A percentile compares a stretch with the other conserved stretches of the same genome.
Evolutionary conservation across 2,113 vertebrate genomes (phyloP).

Genomic region (Athene noctua): DNA sequence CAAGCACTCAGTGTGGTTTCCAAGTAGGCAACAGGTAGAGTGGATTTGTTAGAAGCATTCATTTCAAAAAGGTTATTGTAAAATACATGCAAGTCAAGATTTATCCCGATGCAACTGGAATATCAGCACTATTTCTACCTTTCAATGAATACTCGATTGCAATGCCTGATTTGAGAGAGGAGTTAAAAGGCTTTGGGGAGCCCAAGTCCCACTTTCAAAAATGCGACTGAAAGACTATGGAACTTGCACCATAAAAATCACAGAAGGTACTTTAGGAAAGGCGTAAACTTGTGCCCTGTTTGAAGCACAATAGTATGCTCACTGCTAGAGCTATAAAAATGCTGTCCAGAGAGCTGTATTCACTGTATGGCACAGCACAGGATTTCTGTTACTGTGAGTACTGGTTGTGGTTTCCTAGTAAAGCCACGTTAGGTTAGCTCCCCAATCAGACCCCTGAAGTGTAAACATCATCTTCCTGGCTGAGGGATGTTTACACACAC

Average conservation of each 20-base stretch:
- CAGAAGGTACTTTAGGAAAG: not conserved
- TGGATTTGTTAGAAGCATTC: not conserved
- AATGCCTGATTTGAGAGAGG: not conserved
- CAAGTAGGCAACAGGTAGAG: rapidly evolving
- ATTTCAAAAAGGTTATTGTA: not conserved
- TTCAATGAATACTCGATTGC: not conserved
- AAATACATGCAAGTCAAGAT: not conserved
- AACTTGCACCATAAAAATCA: not conserved
- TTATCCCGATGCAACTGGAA: not conserved
- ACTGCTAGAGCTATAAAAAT: not conserved
- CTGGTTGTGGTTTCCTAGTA: not conserved
- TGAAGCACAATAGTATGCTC: not conserved
- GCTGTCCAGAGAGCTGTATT: not conserved
- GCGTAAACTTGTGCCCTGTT: not conserved
- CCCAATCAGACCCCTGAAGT: not conserved
- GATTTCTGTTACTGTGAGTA: not conserved
- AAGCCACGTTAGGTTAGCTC: not conserved
- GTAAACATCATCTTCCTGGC: not conserved
- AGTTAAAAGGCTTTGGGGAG: not conserved
- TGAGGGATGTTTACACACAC: rapidly evolving
- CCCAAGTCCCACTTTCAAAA: not conserved
- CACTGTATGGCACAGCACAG: not conserved
- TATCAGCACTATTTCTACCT: not conserved
- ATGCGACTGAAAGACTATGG: not conserved
- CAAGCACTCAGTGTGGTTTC: not conserved